A percentile compares a stretch with the other conserved stretches of the same genome.
phyloP scores from a whole-genome alignment of 2,888 invertebrate species.

The Nomada ferruginata region DNA sequence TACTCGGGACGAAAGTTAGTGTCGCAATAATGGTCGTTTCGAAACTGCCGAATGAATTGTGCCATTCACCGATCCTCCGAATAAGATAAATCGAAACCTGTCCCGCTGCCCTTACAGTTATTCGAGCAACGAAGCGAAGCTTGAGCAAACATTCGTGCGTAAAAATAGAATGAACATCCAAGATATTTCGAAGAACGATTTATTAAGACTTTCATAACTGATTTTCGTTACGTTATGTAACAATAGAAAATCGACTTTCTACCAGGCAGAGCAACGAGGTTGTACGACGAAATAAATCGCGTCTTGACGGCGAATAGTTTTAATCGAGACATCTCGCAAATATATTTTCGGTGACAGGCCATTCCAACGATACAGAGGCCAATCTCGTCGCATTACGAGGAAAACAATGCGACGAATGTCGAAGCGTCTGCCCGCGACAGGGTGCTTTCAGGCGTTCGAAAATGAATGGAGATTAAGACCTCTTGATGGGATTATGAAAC shows the following conservation, averaged over 20 bases:
- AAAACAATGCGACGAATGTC: conserved; percentile 22
- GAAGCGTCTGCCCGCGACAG: conserved; percentile 48
- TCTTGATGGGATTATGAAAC: conserved; percentile 48
- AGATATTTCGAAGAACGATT: too few relatives aligned
- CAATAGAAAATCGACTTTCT: too few relatives aligned
- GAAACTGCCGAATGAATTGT: not conserved
- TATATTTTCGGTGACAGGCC: not conserved
- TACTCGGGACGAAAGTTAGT: not conserved
- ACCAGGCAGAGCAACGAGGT: too few relatives aligned
- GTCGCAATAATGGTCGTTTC: not conserved
- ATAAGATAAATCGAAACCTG: not conserved
- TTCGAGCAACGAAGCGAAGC: not conserved
- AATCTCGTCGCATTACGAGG: conserved; percentile 18
- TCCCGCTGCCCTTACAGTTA: not conserved
- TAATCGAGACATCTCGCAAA: not conserved
- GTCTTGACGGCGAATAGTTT: not conserved
- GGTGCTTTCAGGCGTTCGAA: conserved; percentile 16
- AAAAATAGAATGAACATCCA: too few relatives aligned
- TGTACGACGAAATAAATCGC: not conserved
- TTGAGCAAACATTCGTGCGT: not conserved
- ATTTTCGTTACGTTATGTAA: too few relatives aligned
- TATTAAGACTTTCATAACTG: too few relatives aligned
- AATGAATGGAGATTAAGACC: conserved; percentile 54
- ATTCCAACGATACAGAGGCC: not conserved
- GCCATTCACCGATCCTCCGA: not conserved